Evolutionary conservation across 2,888 invertebrate species (phyloP), one percentile per base, ranked within the genome.

Genomic region (Trissolcus japonicus): DNA sequence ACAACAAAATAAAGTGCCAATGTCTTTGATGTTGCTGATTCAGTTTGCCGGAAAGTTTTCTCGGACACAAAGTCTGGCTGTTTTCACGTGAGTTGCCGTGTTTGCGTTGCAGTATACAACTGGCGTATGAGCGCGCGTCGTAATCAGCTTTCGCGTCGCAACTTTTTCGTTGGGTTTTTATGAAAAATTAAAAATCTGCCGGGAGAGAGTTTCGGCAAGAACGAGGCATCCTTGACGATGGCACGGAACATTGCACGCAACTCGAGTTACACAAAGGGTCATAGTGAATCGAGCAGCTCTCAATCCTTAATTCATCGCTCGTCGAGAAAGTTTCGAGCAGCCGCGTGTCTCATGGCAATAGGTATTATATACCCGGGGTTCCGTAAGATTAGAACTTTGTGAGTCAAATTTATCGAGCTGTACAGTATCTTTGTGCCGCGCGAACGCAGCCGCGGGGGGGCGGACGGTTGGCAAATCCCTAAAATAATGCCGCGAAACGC

Each of bases 251-350:
- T 51, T 50, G 54, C 62, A 59, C 67, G 51, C 54, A 56, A 65
- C 60, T 75, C 67, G 67, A 35, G 71, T 72, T 75, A 72, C 74
- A 71, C 21, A 62, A 54, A 35, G 35, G 55, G 75, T 78, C 62
- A 63, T 46, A 56, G 68, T 62, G 61, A 68, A 79, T 79, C 72
- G 75, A 78, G 75, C 68, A 76, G 66, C 73, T 61, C 76, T 76
- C 79, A 72, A 79, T 79, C 79, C 76, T 73, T 76, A 69, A 76
- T 76, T 76, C 72, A 73, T 78, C 75, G 76, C 62, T 76, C 72
- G 66, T 68, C 55, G 73, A 57, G 68, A 71, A 79, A 79, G 56
- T 79, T 79, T 73, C 69, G 76, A 57, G 69, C 69, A 55, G 73
- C 73, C 66, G 72, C 72, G 79, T 76, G 76, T 76, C 73, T 76